Evolutionary conservation across 37 sponge, comb jelly and placozoan genomes (phyloP).

Genomic region (Hormiphora californensis): DNA sequence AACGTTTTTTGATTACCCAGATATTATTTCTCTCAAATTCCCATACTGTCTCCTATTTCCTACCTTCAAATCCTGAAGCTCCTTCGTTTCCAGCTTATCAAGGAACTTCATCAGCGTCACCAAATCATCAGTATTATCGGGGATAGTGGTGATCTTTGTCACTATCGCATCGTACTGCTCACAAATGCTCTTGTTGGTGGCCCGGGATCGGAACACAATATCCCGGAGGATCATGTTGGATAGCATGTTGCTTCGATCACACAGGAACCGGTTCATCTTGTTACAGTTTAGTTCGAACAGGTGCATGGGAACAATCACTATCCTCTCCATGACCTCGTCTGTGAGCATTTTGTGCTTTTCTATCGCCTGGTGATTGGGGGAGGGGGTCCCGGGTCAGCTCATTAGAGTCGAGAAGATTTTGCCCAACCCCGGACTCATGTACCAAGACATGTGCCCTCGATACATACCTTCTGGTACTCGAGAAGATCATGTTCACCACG

Average conservation of each 20-base stretch:
- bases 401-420: neutral
- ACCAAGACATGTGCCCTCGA: neutral
- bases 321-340: constrained; percentile 64
- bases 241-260: constrained; percentile 42
- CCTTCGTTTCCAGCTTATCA: constrained; percentile 60
- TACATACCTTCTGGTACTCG: constrained; percentile 63
- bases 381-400: neutral
- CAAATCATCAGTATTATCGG: constrained; percentile 74
- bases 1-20: neutral
- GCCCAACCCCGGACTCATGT: neutral
- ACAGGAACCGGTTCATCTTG: constrained; percentile 65
- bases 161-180: constrained; percentile 78
- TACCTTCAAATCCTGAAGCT: neutral
- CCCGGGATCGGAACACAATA: constrained; percentile 17
- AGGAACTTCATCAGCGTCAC: constrained; percentile 75
- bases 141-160: constrained; percentile 69
- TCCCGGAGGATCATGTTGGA: neutral
- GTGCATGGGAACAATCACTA: constrained; percentile 67
- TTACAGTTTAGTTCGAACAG: constrained; percentile 65
- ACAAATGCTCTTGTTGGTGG: constrained; percentile 65
- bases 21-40: neutral
- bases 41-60: neutral
- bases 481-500: constrained; percentile 68
- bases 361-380: constrained; percentile 58
- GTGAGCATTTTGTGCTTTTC: constrained; percentile 56